Percentiles rank a stretch among this genome's conserved stretches.
Evolutionary conservation across 2,113 vertebrate genomes (phyloP).

Genomic region (Aphyosemion australe): DNA sequence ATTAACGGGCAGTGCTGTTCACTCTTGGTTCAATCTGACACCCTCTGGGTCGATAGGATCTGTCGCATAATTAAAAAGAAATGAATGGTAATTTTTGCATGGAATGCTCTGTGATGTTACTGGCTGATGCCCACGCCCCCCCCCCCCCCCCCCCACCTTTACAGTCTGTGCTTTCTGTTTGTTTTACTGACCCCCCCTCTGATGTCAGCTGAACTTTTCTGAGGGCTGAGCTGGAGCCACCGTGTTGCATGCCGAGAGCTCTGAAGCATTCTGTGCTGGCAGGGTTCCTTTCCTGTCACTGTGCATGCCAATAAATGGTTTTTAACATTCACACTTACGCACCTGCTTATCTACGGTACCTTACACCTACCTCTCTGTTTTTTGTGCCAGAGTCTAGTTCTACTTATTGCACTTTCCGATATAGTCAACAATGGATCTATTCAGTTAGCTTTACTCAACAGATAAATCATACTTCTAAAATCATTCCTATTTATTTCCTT

Average conservation of each 20-base stretch:
- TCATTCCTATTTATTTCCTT: too few relatives aligned
- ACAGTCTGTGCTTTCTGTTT: slow-evolving; percentile 59
- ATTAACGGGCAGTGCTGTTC: slow-evolving; percentile 67
- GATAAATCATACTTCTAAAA: too few relatives aligned
- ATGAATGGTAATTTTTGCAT: slow-evolving; percentile 83
- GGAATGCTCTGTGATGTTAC: slow-evolving; percentile 79
- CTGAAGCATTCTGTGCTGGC: slow-evolving; percentile 37
- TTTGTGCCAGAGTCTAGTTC: slow-evolving; percentile 58
- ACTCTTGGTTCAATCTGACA: slow-evolving; percentile 77
- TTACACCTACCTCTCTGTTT: slow-evolving; percentile 53
- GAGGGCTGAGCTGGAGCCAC: slow-evolving; percentile 52
- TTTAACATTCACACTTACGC: slow-evolving; percentile 24
- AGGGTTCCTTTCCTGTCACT: slow-evolving; percentile 53
- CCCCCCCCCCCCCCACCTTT: slow-evolving; percentile 33
- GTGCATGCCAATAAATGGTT: slow-evolving; percentile 72
- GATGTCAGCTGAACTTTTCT: slow-evolving; percentile 44
- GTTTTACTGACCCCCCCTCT: slow-evolving; percentile 51
- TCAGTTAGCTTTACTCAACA: background rate
- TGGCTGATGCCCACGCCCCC: slow-evolving; percentile 55
- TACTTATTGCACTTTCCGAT: slow-evolving; percentile 32
- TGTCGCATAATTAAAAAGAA: slow-evolving; percentile 62
- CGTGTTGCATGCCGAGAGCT: slow-evolving; percentile 72
- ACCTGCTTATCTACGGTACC: slow-evolving; percentile 50
- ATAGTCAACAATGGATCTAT: slow-evolving; percentile 1
- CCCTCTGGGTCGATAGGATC: slow-evolving; percentile 73